Percentiles rank a stretch among this genome's conserved stretches.
Conservation (phyloP, 2,888 invertebrate species). For the Watsonalla binaria region DNA sequence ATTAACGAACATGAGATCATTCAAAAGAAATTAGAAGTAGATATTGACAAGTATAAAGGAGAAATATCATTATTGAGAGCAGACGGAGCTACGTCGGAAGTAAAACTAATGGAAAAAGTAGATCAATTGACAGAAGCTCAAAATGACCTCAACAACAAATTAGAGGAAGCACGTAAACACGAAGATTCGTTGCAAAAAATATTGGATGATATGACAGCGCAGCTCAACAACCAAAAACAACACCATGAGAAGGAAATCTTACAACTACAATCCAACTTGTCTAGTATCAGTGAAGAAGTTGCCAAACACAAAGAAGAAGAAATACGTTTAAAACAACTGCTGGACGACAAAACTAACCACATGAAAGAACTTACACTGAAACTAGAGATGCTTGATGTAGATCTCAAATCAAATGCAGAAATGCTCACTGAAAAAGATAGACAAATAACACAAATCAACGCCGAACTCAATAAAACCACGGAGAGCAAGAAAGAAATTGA, state of each 20-base stretch:
- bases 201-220: conserved; percentile 62
- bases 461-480: conserved; percentile 54
- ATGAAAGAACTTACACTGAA: conserved; percentile 62
- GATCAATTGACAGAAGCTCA: conserved; percentile 70
- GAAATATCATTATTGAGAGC: conserved; percentile 65
- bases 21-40: conserved; percentile 60
- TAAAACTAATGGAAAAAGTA: conserved; percentile 70
- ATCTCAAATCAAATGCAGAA: conserved; percentile 67
- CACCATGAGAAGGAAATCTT: conserved; percentile 59
- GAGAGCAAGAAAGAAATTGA: conserved; percentile 69
- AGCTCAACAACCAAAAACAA: conserved; percentile 61
- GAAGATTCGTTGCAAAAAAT: conserved; percentile 71
- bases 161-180: conserved; percentile 69
- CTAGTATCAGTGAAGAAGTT: conserved; percentile 41
- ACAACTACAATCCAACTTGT: conserved; percentile 49
- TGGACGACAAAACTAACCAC: conserved; percentile 58
- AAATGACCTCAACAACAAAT: conserved; percentile 68
- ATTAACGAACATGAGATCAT: conserved; percentile 51
- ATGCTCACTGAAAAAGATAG: conserved; percentile 69
- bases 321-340: conserved; percentile 34
- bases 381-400: conserved; percentile 66
- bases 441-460: conserved; percentile 58
- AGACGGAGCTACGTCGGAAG: conserved; percentile 64
- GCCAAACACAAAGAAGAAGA: conserved; percentile 49
- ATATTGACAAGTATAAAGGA: conserved; percentile 69